Base-by-base conservation (phyloP, 2,797 vertebrate genomes). In the Enteromius unitaeniatus region DNA sequence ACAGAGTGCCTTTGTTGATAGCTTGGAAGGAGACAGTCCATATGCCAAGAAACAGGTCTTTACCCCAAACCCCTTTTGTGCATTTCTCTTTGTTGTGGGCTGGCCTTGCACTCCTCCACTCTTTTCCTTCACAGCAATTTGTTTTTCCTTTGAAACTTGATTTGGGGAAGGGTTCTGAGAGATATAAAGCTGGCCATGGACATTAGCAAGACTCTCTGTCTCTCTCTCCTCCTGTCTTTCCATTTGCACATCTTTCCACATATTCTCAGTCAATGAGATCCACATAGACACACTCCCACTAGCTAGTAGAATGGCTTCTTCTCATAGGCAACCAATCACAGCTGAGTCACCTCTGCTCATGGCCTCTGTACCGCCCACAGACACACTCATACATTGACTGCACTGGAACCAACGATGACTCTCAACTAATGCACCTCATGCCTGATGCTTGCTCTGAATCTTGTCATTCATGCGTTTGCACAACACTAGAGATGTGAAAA, bases 1-100 rank as follows among this genome's bases (percentile, higher is more conserved):
- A 95, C 95, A 96, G 95, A 96, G 94, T 95, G 95, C 95, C 95
- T 96, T 95, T 96, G 94, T 95, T 95, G 95, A 96, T 96, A 96
- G 95, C 95, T 95, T 96, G 95, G 95, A 96, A 94, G 95, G 95
- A 95, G 95, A 96, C 94, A 95, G 93, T 95, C 95, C 95, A 90
- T 96, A 95, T 94, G 85, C 93, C 94, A 95, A 95, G 94, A 96
- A 96, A 94, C 95, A 96, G 95, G 95, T 95, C 93, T 95, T 93
- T 95, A 94, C 93, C 91, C 92, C 93, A 90, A 90, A 92, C 86
- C 89, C 88, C 81, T 82, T 89, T 89, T 89, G 87, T 94, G 88
- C 93, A 93, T 94, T 92, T 84, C 42, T 91, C 90, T 92, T 86
- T 94, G 93, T 94, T 92, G 91, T 88, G 88, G 90, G 92, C 94